These are phyloP conservation scores for Stenchaetothrips biformis DNA, from an alignment of 2,888 invertebrate species.

Conservation along the genomic window DNA sequence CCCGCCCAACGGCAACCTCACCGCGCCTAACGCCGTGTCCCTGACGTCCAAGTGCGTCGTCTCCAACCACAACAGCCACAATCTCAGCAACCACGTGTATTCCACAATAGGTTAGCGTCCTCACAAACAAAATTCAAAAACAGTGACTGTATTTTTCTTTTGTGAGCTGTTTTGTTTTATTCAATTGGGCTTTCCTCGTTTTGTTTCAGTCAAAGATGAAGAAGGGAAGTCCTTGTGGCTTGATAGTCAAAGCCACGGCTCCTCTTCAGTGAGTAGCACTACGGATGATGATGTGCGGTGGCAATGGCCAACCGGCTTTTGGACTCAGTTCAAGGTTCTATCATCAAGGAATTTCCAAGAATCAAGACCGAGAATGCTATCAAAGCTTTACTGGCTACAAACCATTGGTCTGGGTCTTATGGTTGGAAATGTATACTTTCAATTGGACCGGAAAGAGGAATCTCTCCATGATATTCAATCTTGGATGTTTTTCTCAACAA, in stretches of 20 bases:
- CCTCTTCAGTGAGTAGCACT: constrained; percentile 58
- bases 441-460: constrained; percentile 68
- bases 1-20: not conserved
- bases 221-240: constrained; percentile 63
- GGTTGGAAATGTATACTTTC: constrained; percentile 73
- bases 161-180: not conserved
- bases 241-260: constrained; percentile 65
- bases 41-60: not conserved
- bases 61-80: constrained; percentile 11
- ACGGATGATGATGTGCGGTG: constrained; percentile 58
- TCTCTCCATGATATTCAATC: constrained; percentile 73
- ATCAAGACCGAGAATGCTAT: constrained; percentile 68
- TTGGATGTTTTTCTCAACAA: constrained; percentile 79
- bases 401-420: constrained; percentile 65
- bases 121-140: not conserved
- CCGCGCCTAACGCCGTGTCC: not conserved
- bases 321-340: constrained; percentile 66
- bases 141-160: not conserved
- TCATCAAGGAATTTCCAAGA: constrained; percentile 63
- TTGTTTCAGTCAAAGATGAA: constrained; percentile 52
- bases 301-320: constrained; percentile 71
- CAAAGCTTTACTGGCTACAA: constrained; percentile 71
- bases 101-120: not conserved
- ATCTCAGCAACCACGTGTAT: constrained; percentile 16
- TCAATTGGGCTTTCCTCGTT: constrained; percentile 3